Conservation (phyloP, 2,888 invertebrate species). For the Chymomyza procnemis region DNA sequence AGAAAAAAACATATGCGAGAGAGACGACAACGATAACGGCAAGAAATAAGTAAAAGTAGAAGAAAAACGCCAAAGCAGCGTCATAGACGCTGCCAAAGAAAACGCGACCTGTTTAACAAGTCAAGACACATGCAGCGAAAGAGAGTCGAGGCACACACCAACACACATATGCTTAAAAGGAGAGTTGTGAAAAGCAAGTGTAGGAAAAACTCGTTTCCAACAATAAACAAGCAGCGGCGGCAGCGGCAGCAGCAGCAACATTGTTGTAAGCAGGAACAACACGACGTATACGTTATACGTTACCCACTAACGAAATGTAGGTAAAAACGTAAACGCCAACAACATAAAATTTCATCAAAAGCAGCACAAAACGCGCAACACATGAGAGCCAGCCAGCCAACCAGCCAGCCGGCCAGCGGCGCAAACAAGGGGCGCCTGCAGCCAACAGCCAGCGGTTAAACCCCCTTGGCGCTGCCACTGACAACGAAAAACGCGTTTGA, state of each 20-base stretch:
- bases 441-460: too few relatives aligned
- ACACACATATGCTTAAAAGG: slow-evolving; percentile 39
- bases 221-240: slow-evolving; percentile 10
- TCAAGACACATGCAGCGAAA: slow-evolving; percentile 24
- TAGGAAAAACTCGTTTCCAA: slow-evolving; percentile 62
- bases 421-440: neutral
- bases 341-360: slow-evolving; percentile 65
- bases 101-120: slow-evolving; percentile 66
- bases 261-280: slow-evolving; percentile 10
- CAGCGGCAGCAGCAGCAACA: slow-evolving; percentile 25
- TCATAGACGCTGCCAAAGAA: slow-evolving; percentile 51
- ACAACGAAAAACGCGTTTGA: slow-evolving; percentile 43
- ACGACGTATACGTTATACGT: slow-evolving; percentile 1
- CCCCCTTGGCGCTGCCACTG: too few relatives aligned
- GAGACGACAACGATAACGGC: slow-evolving; percentile 6
- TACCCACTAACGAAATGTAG: slow-evolving; percentile 28
- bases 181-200: slow-evolving; percentile 69
- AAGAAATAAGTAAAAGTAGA: slow-evolving; percentile 62
- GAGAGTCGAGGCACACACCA: slow-evolving; percentile 22
- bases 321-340: slow-evolving; percentile 30
- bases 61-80: slow-evolving; percentile 34
- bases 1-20: slow-evolving; percentile 64
- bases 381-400: neutral
- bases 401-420: too few relatives aligned
- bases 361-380: slow-evolving; percentile 30